Base-by-base conservation (phyloP, 2,797 vertebrate genomes). In the Pampus argenteus region DNA sequence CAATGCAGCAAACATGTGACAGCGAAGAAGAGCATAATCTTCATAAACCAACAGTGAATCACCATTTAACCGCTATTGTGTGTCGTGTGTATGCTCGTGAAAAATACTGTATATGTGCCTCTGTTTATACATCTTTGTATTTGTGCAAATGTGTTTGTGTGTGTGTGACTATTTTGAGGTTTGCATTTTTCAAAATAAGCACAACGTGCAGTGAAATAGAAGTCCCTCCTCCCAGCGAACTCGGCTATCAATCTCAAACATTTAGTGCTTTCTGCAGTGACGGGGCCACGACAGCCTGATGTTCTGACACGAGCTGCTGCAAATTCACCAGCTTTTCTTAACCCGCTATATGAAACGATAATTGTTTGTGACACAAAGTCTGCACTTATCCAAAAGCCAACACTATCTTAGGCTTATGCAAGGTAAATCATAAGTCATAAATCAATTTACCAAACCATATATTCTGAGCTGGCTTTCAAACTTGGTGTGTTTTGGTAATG, bases 391-490 rank as follows among this genome's bases (percentile, higher is more conserved):
- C 86, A 75, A 86, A 86, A 82, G 71, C 78, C 86, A 85, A 80
- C 86, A 87, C 76, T 67, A 83, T 85, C 82, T 80, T 48, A 47
- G 71, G 79, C 87, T 91, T 88, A 82, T 62, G 76, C 65, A 74
- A 92, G 87, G 92, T 90, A 83, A 89, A 83, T 89, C 81, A n/a
- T n/a, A n/a, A 79, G 77, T 90, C 89, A 93, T 91, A 90, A 92
- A 93, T 94, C 91, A 89, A 93, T 94, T 95, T 92, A 89, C 87
- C 82, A 84, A 89, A 87, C 74, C 75, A 60, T 89, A 82, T 84
- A 88, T 81, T 85, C 66, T 73, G 76, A 90, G 88, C 78, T 42
- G 45, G 73, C 83, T 88, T 92, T 88, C 76, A 84, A 81, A 84
- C 62, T 18, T 8, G 63, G 63, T 78, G 79, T 91, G 79, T 91